Base-by-base conservation (phyloP, 2,113 vertebrate genomes). In the Anas platyrhynchos region DNA sequence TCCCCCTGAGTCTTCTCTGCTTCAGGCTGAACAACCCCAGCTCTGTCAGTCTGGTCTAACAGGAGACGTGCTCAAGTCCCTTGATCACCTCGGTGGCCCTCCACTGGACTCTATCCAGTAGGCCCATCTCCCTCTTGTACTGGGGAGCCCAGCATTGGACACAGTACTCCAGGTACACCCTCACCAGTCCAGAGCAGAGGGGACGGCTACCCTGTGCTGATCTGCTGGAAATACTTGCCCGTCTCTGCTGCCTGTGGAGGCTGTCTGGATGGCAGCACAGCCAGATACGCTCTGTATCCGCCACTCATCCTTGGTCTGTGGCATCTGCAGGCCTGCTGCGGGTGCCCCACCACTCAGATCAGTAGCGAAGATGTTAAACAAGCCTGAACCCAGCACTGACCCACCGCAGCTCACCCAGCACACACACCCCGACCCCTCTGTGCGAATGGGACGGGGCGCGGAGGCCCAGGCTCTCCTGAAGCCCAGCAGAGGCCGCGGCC, bases 361-460 rank as follows among this genome's bases (percentile, higher is more conserved):
- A 23, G 6, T 23, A 43, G 3, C 1, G 3, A 65, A 56, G 9
- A 6, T 2, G 0, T 0, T 46, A 12, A 52, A 58, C 2, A 12
- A 1, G 13, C 58, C 10, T 16, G 1, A 1, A 26, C 27, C 3
- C 11, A 27, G 14, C 2, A 68, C 0, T 29, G 32, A 52, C 10
- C 36, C 34, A 31, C 13, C 26, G 25, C 13, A 29, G 34, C 26
- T 83, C 58, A 15, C 22, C 13, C 62, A 76, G 27, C 7, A 34
- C 9, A 34, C 6, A 7, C 2, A 76, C 17, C 54, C 7, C 32
- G 58, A 21, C 65, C 38, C 9, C 13, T 36, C 73, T 41, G 3
- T 1, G 5, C 77, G 2, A 0, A 18, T 3, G 3, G 3, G 31
- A 27, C 0, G 5, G 6, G 1, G 52, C 1, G 32, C 3, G 11